Conservation (phyloP, 2,113 vertebrate species). For the Nothocercus nigrocapillus region DNA sequence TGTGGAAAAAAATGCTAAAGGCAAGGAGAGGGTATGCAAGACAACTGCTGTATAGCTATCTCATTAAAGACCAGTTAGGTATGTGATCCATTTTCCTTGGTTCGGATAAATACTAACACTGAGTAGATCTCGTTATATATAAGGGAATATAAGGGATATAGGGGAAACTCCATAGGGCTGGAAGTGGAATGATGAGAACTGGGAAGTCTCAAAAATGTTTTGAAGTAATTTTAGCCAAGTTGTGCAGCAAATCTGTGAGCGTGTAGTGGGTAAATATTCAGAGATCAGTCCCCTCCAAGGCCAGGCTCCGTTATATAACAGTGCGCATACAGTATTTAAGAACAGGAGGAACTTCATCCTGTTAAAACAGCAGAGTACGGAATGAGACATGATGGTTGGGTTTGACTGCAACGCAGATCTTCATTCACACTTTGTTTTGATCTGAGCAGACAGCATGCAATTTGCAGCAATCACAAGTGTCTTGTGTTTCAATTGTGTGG, state of each 20-base stretch:
- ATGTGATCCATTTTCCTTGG: not conserved
- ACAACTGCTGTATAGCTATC: not conserved
- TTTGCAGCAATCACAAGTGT: not conserved
- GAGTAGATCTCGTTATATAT: not conserved
- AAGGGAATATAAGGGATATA: not conserved
- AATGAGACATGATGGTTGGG: not conserved
- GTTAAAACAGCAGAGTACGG: constrained; percentile 5
- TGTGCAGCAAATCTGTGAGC: not conserved
- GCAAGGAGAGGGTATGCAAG: not conserved
- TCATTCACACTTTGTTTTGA: not conserved
- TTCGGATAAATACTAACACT: not conserved
- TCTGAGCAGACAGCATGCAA: not conserved
- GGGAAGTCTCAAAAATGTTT: not conserved
- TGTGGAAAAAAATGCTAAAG: not conserved
- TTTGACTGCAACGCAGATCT: not conserved
- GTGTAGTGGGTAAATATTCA: rapidly evolving
- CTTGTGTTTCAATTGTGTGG: not conserved
- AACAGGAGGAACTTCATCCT: not conserved
- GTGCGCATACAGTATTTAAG: not conserved
- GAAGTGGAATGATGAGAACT: not conserved
- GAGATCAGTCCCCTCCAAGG: not conserved
- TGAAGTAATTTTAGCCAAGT: not conserved
- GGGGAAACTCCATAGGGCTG: not conserved
- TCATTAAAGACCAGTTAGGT: not conserved
- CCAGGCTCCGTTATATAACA: not conserved